Evolutionary conservation across 2,113 vertebrate genomes (phyloP).

Genomic region (Cisticola juncidis): DNA sequence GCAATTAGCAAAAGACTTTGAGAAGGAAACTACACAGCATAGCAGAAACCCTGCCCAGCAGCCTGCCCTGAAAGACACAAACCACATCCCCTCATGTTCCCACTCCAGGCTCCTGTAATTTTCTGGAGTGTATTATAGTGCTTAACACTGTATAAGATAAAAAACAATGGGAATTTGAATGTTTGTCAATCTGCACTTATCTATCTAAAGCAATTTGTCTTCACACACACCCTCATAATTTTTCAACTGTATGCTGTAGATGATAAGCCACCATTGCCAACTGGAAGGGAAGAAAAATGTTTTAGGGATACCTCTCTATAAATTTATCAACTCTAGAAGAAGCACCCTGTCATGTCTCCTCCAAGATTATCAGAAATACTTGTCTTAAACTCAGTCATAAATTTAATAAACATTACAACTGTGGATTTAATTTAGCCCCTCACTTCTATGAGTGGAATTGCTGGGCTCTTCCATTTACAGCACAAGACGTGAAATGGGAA

Average conservation of each 20-base stretch:
- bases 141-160: not conserved
- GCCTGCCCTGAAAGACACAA: not conserved
- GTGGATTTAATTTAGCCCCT: not conserved
- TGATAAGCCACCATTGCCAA: not conserved
- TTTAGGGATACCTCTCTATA: not conserved
- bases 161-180: not conserved
- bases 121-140: not conserved
- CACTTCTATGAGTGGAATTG: fast-evolving
- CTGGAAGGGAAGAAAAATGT: not conserved
- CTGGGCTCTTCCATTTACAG: not conserved
- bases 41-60: not conserved
- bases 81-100: not conserved
- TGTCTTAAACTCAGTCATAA: not conserved
- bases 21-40: not conserved
- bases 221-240: not conserved
- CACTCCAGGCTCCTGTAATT: not conserved
- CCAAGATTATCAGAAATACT: not conserved
- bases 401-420: not conserved
- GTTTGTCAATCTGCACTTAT: not conserved
- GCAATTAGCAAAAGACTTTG: not conserved
- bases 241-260: not conserved
- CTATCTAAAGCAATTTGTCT: not conserved
- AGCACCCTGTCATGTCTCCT: not conserved
- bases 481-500: not conserved
- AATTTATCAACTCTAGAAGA: not conserved